Evolutionary conservation across 1,140 invertebrate genomes (phyloP).

Genomic region (Drosophila subpulchrella): DNA sequence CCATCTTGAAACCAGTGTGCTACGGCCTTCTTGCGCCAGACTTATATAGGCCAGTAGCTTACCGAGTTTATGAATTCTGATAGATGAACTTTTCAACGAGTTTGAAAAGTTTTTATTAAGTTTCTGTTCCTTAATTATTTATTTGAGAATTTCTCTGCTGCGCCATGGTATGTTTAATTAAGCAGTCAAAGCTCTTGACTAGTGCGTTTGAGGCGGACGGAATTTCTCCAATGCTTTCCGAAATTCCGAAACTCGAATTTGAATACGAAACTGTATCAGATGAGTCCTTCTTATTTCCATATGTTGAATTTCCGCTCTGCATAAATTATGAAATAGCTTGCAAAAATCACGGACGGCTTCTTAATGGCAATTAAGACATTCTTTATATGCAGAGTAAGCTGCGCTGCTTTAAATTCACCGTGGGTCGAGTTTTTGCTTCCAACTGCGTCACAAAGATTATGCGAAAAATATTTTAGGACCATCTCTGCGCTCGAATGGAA

Average conservation of each 20-base stretch:
- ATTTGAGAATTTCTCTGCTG: conserved; percentile 62
- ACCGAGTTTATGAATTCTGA: conserved; percentile 25
- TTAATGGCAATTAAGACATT: conserved; percentile 19
- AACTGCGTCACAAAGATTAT: not conserved
- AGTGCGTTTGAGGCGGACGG: no score
- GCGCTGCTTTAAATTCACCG: not conserved
- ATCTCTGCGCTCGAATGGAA: not conserved
- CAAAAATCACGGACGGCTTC: conserved; percentile 24
- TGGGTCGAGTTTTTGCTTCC: not conserved
- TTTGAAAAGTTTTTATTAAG: conserved; percentile 59
- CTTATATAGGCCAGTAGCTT: conserved; percentile 48
- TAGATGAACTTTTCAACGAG: conserved; percentile 51
- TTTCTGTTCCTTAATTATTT: conserved; percentile 66
- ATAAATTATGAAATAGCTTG: conserved; percentile 65
- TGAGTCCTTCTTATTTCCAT: conserved; percentile 23
- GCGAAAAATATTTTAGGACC: not conserved
- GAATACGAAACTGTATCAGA: conserved; percentile 25
- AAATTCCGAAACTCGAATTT: conserved; percentile 10
- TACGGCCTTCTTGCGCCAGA: not conserved
- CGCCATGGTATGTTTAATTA: conserved; percentile 64
- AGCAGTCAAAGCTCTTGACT: conserved; percentile 33
- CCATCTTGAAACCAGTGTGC: conserved; percentile 35
- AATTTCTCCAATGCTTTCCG: conserved; percentile 17
- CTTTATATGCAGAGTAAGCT: conserved; percentile 43
- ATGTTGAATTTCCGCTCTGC: conserved; percentile 64